A percentile compares a stretch with the other conserved stretches of the same genome.
Evolutionary conservation across 2,888 invertebrate species (phyloP).

Genomic region (Reticulitermes lucifugus): DNA sequence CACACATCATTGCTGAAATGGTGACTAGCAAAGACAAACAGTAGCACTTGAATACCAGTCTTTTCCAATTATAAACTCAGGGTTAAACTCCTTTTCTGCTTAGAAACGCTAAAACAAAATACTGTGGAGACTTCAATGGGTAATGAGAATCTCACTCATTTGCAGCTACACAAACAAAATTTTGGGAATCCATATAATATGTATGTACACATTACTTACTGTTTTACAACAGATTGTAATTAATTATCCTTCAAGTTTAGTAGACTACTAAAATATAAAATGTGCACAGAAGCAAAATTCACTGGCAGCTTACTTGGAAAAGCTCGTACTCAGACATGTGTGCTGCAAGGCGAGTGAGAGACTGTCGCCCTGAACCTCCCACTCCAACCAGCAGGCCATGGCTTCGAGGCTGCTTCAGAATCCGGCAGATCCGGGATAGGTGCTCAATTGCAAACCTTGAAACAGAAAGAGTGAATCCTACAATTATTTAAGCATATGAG

Average conservation of each 20-base stretch:
- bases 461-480: constrained; percentile 12
- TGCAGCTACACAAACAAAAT: too few species aligned
- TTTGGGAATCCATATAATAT: too few species aligned
- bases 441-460: constrained; percentile 93
- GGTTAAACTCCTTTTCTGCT: too few species aligned
- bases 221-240: too few species aligned
- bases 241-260: neutral
- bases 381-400: constrained; percentile 92
- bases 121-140: too few species aligned
- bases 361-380: constrained; percentile 94
- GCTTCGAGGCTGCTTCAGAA: constrained; percentile 91
- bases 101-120: too few species aligned
- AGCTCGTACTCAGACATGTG: constrained; percentile 95
- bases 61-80: too few species aligned
- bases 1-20: too few species aligned
- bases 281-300: neutral
- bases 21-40: too few species aligned
- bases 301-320: constrained; percentile 68
- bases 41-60: too few species aligned
- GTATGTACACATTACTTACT: too few species aligned
- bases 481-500: neutral
- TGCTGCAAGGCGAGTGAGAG: constrained; percentile 88
- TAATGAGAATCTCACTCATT: too few species aligned
- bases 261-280: neutral
- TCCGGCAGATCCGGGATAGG: constrained; percentile 89